phyloP scores from a whole-genome alignment of 1,140 invertebrate genomes.

The Eriocheir sinensis region DNA sequence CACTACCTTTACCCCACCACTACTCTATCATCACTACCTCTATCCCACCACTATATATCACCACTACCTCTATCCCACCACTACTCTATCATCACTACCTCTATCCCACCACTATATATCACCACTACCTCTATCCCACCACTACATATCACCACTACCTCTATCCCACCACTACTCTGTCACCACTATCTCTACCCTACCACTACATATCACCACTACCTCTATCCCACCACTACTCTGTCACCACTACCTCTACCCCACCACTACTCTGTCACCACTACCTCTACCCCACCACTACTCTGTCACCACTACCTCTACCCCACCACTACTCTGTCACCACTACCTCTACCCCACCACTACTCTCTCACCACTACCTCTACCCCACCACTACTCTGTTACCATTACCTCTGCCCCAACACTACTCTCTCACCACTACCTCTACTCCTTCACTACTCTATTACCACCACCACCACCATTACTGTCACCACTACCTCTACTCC shows the following conservation, averaged over 20 bases:
- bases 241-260: background rate
- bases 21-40: too few species aligned
- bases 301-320: background rate
- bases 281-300: background rate
- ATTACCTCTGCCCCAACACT: background rate
- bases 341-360: background rate
- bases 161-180: too few species aligned
- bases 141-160: background rate
- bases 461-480: background rate
- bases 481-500: background rate
- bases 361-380: background rate
- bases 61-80: background rate
- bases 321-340: background rate
- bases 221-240: background rate
- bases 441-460: background rate
- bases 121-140: background rate
- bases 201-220: too few species aligned
- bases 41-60: background rate
- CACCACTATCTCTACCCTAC: too few species aligned
- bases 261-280: background rate
- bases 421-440: background rate
- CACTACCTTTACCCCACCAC: too few species aligned
- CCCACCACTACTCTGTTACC: background rate
- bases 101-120: background rate
- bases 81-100: background rate